Evolutionary conservation across 2,113 vertebrate genomes (phyloP), one percentile per base, ranked within the genome.

Genomic region (Parus major): DNA sequence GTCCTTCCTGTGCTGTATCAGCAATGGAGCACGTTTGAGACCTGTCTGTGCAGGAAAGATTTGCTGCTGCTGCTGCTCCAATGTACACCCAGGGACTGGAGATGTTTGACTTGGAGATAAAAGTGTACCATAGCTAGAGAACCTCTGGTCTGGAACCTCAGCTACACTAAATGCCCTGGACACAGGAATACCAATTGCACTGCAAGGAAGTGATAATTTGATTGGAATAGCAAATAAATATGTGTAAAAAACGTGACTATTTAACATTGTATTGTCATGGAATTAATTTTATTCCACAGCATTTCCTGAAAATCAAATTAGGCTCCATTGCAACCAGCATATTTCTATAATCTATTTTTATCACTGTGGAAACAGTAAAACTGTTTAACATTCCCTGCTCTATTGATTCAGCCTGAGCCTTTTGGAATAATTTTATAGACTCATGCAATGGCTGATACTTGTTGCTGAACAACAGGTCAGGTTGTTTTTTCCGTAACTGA

Each of bases 341-440:
- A 91, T 89, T 92, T 94, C 59, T 92, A 65, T 59, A 79, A 87
- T 25, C 84, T 96, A 82, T 96, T 95, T 97, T 96, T 94, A 90
- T 87, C 42, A 0, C 52, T 57, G 65, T 61, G 77, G 95, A 95
- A 97, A 92, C 84, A 95, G 87, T 33, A 91, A 82, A 91, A 46
- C 52, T 80, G 57, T 76, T 90, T 95, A 86, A 84, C 91, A 79
- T 87, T 95, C 89, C 61, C 75, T 85, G 59, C 27, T 94, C 66
- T 94, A 70, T 90, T 93, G 93, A 92, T 86, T 96, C 83, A 94
- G 88, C 28, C 88, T 82, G 56, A 91, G 72, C 33, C 25, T 87
- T 87, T 70, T 91, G 84, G 87, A 96, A 93, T 50, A 20, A 35
- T 39, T 92, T 91, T 66, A 88, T 4, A 73, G 60, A 77, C 12